Percentiles rank a stretch among this genome's conserved stretches.
Conservation (phyloP, 2,888 invertebrate genomes). For the Colletes collaris region DNA sequence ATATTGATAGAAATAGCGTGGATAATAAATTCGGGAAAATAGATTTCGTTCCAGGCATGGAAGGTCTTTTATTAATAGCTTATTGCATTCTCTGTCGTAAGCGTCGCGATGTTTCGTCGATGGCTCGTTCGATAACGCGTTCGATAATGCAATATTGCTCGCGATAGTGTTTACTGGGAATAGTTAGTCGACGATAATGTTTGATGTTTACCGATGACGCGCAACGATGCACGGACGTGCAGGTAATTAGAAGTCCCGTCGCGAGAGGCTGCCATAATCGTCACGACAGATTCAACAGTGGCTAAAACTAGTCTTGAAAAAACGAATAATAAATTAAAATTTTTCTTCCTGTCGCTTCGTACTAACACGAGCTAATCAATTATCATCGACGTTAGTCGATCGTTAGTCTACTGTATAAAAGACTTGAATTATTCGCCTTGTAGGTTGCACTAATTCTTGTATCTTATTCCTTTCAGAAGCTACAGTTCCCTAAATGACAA, state of each 20-base stretch:
- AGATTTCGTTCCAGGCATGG: too few species aligned
- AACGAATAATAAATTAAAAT: too few species aligned
- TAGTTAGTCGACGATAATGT: constrained; percentile 19
- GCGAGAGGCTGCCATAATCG: constrained; percentile 4
- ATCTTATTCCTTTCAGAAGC: too few species aligned
- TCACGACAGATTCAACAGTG: constrained; percentile 13
- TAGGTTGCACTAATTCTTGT: too few species aligned
- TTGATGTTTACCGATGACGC: constrained; percentile 1
- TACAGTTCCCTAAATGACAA: too few species aligned
- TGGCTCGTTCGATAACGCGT: background rate
- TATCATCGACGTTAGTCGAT: too few species aligned
- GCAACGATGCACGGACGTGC: constrained; percentile 1
- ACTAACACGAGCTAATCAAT: too few species aligned
- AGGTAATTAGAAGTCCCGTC: constrained; percentile 14
- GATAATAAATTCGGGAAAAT: too few species aligned
- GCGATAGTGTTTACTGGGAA: constrained; percentile 12
- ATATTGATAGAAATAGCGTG: too few species aligned
- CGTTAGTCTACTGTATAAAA: too few species aligned
- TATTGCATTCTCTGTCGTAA: background rate
- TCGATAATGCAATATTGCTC: constrained; percentile 11
- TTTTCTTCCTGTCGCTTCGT: too few species aligned
- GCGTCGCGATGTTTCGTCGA: background rate
- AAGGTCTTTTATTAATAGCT: background rate
- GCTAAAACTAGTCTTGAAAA: background rate
- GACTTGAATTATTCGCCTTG: too few species aligned